phyloP scores from a whole-genome alignment of 2,113 vertebrate genomes.

The Eulemur macaco region DNA sequence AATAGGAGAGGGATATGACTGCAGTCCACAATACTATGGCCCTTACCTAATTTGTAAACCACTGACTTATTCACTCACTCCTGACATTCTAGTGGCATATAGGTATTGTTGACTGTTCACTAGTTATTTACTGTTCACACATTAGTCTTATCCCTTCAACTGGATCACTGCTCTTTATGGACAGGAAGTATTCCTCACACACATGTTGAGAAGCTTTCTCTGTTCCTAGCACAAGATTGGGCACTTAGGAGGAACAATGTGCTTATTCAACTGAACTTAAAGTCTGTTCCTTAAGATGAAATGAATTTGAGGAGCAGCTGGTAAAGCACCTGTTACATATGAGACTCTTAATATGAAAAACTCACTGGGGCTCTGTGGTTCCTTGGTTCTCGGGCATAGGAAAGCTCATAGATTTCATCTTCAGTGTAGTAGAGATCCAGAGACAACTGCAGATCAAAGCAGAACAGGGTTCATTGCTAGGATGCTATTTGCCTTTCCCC shows the following conservation, averaged over 20 bases:
- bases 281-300: background rate
- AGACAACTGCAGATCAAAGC: constrained; percentile 88
- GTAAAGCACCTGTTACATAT: background rate
- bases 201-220: background rate
- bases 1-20: background rate
- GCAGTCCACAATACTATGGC: background rate
- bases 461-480: constrained; percentile 62
- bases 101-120: background rate
- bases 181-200: background rate
- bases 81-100: background rate
- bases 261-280: background rate
- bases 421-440: constrained; percentile 97
- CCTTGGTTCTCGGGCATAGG: constrained; percentile 94
- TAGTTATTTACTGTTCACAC: background rate
- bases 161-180: background rate
- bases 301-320: background rate
- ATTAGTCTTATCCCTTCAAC: background rate
- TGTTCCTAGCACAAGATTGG: background rate
- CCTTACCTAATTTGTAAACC: background rate
- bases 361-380: constrained; percentile 93
- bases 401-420: constrained; percentile 98
- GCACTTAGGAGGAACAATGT: background rate
- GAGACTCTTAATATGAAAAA: background rate
- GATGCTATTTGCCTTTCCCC: background rate
- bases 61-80: background rate